A percentile compares a stretch with the other conserved stretches of the same genome.
These are phyloP conservation scores for Cerceris ruficornis DNA, from an alignment of 2,888 invertebrate species.

Conservation along the genomic window DNA sequence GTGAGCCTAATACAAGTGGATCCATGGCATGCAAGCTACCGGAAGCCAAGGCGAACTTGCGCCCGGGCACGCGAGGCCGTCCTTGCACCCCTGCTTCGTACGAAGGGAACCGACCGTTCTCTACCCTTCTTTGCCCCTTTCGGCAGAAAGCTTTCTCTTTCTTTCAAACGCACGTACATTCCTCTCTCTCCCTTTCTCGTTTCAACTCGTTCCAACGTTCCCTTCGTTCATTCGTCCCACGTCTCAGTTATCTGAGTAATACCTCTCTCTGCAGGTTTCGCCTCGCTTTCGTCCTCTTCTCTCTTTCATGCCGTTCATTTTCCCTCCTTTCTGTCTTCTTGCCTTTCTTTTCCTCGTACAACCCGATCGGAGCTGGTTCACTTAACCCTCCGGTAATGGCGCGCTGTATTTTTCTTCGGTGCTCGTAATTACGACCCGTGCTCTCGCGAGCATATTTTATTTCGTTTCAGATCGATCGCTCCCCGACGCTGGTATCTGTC, in stretches of 20 bases:
- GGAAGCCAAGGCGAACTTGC: constrained; percentile 75
- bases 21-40: constrained; percentile 75
- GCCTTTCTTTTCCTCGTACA: constrained; percentile 28
- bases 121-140: constrained; percentile 32
- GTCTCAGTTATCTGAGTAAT: constrained; percentile 76
- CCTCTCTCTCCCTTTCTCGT: constrained; percentile 7
- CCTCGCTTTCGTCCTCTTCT: constrained; percentile 9
- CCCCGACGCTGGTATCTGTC: constrained; percentile 58
- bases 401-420: constrained; percentile 72
- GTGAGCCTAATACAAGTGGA: constrained; percentile 74
- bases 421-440: constrained; percentile 71
- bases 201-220: constrained; percentile 39
- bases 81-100: constrained; percentile 45
- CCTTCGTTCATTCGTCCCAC: constrained; percentile 73
- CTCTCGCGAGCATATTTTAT: constrained; percentile 67
- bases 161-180: too few species aligned
- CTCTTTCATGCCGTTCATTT: constrained; percentile 9
- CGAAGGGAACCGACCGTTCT: constrained; percentile 12
- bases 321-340: background rate
- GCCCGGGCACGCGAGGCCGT: constrained; percentile 63
- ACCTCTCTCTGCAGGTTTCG: constrained; percentile 52
- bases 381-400: constrained; percentile 71
- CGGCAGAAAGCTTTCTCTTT: background rate
- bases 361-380: constrained; percentile 52
- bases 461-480: constrained; percentile 64